A percentile compares a stretch with the other conserved stretches of the same genome.
phyloP scores from a whole-genome alignment of 2,888 invertebrate genomes.

The Rhogogaster chlorosoma region DNA sequence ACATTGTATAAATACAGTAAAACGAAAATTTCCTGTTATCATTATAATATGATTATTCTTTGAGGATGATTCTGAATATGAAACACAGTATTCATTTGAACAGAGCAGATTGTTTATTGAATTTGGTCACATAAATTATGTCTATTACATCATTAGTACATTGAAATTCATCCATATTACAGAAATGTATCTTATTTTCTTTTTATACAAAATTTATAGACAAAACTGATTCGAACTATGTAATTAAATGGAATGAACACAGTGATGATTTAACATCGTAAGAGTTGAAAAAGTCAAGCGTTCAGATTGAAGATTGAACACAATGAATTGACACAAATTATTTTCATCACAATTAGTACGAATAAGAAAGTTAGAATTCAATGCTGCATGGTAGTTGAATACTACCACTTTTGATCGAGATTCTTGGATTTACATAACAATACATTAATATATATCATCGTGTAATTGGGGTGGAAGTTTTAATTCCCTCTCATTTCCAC shows the following conservation, averaged over 20 bases:
- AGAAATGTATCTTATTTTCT: slow-evolving; percentile 58
- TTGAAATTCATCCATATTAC: slow-evolving; percentile 53
- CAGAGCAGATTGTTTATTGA: slow-evolving; percentile 64
- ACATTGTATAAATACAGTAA: background rate
- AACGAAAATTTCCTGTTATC: background rate
- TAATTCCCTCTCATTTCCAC: background rate
- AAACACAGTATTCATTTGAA: slow-evolving; percentile 27
- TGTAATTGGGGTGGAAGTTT: background rate
- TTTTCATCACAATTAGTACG: slow-evolving; percentile 54
- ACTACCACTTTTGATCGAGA: background rate
- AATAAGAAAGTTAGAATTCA: slow-evolving; percentile 54
- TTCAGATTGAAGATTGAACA: slow-evolving; percentile 58
- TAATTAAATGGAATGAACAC: slow-evolving; percentile 69
- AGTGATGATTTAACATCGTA: slow-evolving; percentile 62
- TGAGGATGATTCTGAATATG: background rate
- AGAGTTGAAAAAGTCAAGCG: slow-evolving; percentile 70
- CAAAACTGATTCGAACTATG: slow-evolving; percentile 61
- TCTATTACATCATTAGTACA: slow-evolving; percentile 60
- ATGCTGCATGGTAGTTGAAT: background rate
- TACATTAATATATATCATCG: background rate
- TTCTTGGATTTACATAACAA: background rate
- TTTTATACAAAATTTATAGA: slow-evolving; percentile 64
- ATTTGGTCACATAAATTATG: slow-evolving; percentile 59
- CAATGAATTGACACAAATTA: slow-evolving; percentile 55
- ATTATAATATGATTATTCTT: background rate